phyloP scores from a whole-genome alignment of 2,888 invertebrate genomes.

The Zaprionus obscuricornis region DNA sequence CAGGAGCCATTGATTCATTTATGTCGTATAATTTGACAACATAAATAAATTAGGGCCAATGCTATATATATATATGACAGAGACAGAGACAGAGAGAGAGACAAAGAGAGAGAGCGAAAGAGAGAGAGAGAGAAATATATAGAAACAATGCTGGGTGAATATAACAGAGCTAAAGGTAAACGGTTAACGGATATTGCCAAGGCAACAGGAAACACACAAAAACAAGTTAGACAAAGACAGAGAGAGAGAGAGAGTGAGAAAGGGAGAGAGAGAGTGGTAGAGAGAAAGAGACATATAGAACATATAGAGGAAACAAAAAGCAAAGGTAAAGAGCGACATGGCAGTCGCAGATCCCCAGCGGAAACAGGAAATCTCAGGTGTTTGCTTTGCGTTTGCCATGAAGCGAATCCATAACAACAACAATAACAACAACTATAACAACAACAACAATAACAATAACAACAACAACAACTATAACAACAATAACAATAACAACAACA shows the following conservation, averaged over 20 bases:
- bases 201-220: slow-evolving; percentile 72
- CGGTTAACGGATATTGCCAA: slow-evolving; percentile 66
- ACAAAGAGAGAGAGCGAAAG: neutral
- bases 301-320: slow-evolving; percentile 32
- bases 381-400: slow-evolving; percentile 57
- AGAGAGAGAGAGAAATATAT: neutral
- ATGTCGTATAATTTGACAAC: slow-evolving; percentile 76
- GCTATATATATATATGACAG: slow-evolving; percentile 1
- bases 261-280: neutral
- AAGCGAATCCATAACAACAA: too few species aligned
- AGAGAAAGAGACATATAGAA: too few species aligned
- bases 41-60: slow-evolving; percentile 70
- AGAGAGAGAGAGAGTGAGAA: too few species aligned
- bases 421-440: slow-evolving; percentile 2
- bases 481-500: too few species aligned
- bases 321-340: slow-evolving; percentile 22
- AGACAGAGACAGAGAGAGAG: slow-evolving; percentile 13
- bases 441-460: slow-evolving; percentile 15
- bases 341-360: slow-evolving; percentile 51
- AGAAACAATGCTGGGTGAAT: neutral
- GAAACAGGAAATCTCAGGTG: slow-evolving; percentile 78
- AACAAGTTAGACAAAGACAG: neutral
- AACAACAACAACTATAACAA: neutral
- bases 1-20: slow-evolving; percentile 71
- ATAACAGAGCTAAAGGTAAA: slow-evolving; percentile 31